Evolutionary conservation across 2,797 vertebrate genomes (phyloP).

Genomic region (Tadarida brasiliensis): DNA sequence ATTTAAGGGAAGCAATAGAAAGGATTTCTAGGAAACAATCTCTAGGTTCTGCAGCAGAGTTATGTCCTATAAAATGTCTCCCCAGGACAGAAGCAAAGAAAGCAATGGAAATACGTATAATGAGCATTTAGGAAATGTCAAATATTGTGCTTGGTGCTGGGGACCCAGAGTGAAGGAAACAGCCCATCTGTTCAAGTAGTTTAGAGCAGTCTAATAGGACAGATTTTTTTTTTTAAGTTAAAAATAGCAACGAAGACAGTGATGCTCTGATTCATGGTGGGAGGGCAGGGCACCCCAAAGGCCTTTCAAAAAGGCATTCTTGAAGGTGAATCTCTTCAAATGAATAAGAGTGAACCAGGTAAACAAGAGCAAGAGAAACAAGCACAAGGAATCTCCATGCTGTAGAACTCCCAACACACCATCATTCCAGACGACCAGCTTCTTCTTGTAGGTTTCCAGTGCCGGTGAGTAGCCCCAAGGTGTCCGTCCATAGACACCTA

Average conservation of each 20-base stretch:
- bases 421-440: background rate
- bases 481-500: background rate
- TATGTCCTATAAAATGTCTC: background rate
- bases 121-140: slow-evolving; percentile 2
- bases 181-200: background rate
- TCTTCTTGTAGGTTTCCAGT: background rate
- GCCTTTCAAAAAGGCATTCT: background rate
- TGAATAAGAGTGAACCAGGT: background rate
- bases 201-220: background rate
- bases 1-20: slow-evolving; percentile 41
- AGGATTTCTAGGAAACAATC: slow-evolving; percentile 61
- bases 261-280: background rate
- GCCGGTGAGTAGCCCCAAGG: background rate
- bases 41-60: background rate
- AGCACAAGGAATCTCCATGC: background rate
- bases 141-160: background rate
- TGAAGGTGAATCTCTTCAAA: background rate
- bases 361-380: background rate
- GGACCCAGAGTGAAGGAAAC: background rate
- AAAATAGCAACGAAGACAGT: background rate
- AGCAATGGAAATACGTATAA: background rate
- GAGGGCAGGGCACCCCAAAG: background rate
- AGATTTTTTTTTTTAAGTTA: background rate
- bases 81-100: background rate
- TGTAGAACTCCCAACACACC: background rate